phyloP scores from a whole-genome alignment of 1,140 invertebrate genomes.

The Drosophila melanogaster region DNA sequence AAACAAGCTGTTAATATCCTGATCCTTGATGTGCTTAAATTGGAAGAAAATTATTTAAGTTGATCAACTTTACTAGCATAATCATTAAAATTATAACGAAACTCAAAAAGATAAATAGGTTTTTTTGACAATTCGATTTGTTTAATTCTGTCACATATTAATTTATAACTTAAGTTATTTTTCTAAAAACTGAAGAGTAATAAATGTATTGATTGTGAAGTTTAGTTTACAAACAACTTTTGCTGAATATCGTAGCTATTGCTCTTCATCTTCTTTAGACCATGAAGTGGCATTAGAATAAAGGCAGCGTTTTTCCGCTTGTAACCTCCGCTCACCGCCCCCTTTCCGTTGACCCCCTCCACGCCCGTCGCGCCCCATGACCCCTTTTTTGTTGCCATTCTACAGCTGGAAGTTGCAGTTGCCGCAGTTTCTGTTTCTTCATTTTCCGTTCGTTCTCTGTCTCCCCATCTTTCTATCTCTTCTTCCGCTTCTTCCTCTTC shows the following conservation, averaged over 20 bases:
- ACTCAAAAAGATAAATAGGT: too few relatives aligned
- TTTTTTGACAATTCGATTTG: too few relatives aligned
- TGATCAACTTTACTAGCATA: too few relatives aligned
- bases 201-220: background rate
- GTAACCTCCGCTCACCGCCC: constrained; percentile 17
- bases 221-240: background rate
- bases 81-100: too few relatives aligned
- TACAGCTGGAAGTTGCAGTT: constrained; percentile 68
- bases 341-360: background rate
- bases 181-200: too few relatives aligned
- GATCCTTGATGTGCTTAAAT: too few relatives aligned
- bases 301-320: constrained; percentile 68
- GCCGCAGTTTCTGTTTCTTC: constrained; percentile 37
- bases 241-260: constrained; percentile 8
- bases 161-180: too few relatives aligned
- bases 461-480: background rate
- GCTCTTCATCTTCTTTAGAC: constrained; percentile 38
- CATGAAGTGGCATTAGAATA: constrained; percentile 78
- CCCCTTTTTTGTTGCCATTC: constrained; percentile 31
- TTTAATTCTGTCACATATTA: too few relatives aligned
- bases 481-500: constrained; percentile 8
- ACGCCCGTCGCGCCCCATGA: constrained; percentile 1
- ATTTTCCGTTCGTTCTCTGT: constrained; percentile 10
- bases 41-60: too few relatives aligned
- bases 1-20: background rate